A percentile compares a stretch with the other conserved stretches of the same genome.
phyloP scores from a whole-genome alignment of 1,140 invertebrate species.

The Harpegnathos saltator region DNA sequence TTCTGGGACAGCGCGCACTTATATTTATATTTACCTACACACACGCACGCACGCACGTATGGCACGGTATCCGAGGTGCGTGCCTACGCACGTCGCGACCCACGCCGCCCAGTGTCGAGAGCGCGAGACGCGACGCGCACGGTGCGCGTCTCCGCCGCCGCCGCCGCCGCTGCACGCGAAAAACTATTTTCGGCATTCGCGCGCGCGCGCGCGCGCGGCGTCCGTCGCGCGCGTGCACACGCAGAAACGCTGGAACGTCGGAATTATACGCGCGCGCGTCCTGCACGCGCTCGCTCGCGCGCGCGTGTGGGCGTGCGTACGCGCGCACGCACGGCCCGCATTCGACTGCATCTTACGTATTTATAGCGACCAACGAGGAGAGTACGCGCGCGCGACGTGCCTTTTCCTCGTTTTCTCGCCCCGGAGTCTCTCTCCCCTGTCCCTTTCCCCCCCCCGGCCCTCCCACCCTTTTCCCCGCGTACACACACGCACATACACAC shows the following conservation, averaged over 20 bases:
- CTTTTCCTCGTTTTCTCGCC: not conserved
- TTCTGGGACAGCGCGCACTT: too few species aligned
- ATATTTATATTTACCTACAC: too few species aligned
- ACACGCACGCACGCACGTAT: not conserved
- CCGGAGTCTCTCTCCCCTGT: too few species aligned
- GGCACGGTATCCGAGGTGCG: not conserved
- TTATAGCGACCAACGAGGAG: constrained; percentile 44
- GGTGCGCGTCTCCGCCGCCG: not conserved
- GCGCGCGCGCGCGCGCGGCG: constrained; percentile 39
- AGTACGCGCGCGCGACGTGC: constrained; percentile 42
- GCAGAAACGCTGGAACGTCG: constrained; percentile 56
- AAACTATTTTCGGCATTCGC: constrained; percentile 62
- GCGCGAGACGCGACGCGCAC: not conserved
- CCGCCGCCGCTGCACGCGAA: constrained; percentile 35
- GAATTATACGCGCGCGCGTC: constrained; percentile 47
- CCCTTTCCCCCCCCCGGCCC: not conserved
- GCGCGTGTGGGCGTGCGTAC: not conserved
- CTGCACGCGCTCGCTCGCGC: too few species aligned
- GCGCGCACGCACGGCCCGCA: constrained; percentile 38
- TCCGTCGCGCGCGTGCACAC: constrained; percentile 32
- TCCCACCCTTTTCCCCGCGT: not conserved
- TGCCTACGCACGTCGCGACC: constrained; percentile 55
- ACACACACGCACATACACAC: not conserved
- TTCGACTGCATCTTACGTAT: constrained; percentile 60
- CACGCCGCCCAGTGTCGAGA: constrained; percentile 30